A percentile compares a stretch with the other conserved stretches of the same genome.
These are phyloP conservation scores for Ophion slaviceki DNA, from an alignment of 2,888 invertebrate genomes.

Conservation along the genomic window DNA sequence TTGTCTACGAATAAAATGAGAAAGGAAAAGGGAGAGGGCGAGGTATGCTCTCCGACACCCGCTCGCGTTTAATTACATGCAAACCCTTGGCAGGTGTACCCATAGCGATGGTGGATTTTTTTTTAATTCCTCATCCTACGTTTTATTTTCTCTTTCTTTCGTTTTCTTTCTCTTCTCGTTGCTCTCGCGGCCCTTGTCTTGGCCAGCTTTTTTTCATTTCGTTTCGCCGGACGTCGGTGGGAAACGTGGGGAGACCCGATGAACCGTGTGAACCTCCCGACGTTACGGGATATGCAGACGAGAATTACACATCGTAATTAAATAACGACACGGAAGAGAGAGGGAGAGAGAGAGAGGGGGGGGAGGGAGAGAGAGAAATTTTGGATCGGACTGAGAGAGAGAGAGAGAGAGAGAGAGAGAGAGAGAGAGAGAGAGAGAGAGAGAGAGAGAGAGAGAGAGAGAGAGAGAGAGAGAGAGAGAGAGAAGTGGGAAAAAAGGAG, in stretches of 20 bases:
- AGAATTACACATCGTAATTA: constrained; percentile 27
- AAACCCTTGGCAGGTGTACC: constrained; percentile 62
- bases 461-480: not conserved
- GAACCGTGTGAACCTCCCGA: constrained; percentile 58
- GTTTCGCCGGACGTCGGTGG: constrained; percentile 16
- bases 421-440: constrained; percentile 3
- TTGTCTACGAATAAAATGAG: constrained; percentile 17
- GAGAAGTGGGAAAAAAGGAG: constrained; percentile 10
- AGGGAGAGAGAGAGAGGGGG: not conserved
- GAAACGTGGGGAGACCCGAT: constrained; percentile 44
- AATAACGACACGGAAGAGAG: constrained; percentile 5
- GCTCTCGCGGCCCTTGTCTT: not conserved
- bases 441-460: constrained; percentile 4
- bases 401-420: not conserved
- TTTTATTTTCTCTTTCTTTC: not conserved
- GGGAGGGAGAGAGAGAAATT: not conserved
- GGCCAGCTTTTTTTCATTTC: not conserved
- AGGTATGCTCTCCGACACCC: constrained; percentile 37
- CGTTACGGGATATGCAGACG: constrained; percentile 17
- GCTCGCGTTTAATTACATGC: constrained; percentile 62
- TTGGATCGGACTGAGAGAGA: not conserved
- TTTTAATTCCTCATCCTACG: not conserved
- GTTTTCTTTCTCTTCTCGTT: not conserved
- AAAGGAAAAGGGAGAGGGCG: not conserved
- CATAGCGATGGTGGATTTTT: constrained; percentile 46